phyloP scores from a whole-genome alignment of 2,888 invertebrate species.

The Xestia ashworthii region DNA sequence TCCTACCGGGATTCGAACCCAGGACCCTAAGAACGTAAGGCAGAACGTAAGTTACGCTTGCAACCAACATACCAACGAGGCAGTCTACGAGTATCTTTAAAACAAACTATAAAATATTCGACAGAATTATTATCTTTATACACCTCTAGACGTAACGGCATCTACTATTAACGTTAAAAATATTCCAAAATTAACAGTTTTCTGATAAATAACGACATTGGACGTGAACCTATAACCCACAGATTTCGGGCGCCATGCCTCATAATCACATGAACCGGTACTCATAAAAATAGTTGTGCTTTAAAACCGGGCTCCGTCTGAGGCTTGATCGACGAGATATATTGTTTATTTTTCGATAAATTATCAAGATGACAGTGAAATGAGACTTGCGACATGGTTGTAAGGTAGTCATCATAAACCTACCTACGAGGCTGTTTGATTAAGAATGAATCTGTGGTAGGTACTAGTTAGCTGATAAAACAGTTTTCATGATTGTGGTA shows the following conservation, averaged over 20 bases:
- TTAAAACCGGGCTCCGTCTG: slow-evolving; percentile 3
- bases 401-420: not conserved
- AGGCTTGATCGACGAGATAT: slow-evolving; percentile 9
- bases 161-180: not conserved
- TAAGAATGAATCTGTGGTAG: not conserved
- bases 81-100: too few species aligned
- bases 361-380: not conserved
- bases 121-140: not conserved
- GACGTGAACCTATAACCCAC: slow-evolving; percentile 31
- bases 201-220: slow-evolving; percentile 12
- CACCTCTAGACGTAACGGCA: slow-evolving; percentile 6
- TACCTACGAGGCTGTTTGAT: not conserved
- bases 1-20: too few species aligned
- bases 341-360: slow-evolving; percentile 22
- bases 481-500: too few species aligned
- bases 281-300: slow-evolving; percentile 41
- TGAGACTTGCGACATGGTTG: not conserved
- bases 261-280: slow-evolving; percentile 27
- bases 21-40: too few species aligned
- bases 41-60: too few species aligned
- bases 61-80: too few species aligned
- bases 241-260: slow-evolving; percentile 36
- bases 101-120: not conserved
- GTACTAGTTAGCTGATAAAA: too few species aligned
- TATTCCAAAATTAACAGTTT: slow-evolving; percentile 20